Evolutionary conservation across 2,797 vertebrate species (phyloP).

Genomic region (Gadopsis bispinosus): DNA sequence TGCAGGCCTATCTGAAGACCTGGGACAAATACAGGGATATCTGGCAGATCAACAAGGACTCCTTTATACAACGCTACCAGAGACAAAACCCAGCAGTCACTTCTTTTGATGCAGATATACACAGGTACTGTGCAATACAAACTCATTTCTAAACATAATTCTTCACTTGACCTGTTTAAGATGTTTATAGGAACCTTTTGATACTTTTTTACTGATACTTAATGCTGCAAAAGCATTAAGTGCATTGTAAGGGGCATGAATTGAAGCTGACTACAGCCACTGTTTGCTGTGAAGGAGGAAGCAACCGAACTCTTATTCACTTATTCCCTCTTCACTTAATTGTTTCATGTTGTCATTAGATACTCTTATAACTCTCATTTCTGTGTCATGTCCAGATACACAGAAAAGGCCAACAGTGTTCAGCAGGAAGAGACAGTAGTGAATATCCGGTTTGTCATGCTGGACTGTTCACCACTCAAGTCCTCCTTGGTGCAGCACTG

Average conservation of each 20-base stretch:
- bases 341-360: not conserved
- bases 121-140: constrained; percentile 81
- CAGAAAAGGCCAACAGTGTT: constrained; percentile 88
- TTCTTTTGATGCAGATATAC: constrained; percentile 90
- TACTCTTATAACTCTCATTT: not conserved
- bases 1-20: constrained; percentile 88
- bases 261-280: not conserved
- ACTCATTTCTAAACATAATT: not conserved
- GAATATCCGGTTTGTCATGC: constrained; percentile 87
- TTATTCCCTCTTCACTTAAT: no score
- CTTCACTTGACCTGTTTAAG: not conserved
- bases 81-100: constrained; percentile 88
- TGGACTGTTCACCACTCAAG: constrained; percentile 91
- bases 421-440: constrained; percentile 91
- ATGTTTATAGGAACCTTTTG: not conserved
- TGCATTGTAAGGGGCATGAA: not conserved
- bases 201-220: not conserved
- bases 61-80: constrained; percentile 88
- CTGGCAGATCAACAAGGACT: constrained; percentile 92
- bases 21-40: constrained; percentile 92
- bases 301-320: not conserved
- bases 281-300: not conserved
- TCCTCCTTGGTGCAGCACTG: constrained; percentile 90
- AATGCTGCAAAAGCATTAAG: not conserved
- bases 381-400: constrained; percentile 82